Base-by-base conservation (phyloP, 2,113 vertebrate species). In the Lates calcarifer region DNA sequence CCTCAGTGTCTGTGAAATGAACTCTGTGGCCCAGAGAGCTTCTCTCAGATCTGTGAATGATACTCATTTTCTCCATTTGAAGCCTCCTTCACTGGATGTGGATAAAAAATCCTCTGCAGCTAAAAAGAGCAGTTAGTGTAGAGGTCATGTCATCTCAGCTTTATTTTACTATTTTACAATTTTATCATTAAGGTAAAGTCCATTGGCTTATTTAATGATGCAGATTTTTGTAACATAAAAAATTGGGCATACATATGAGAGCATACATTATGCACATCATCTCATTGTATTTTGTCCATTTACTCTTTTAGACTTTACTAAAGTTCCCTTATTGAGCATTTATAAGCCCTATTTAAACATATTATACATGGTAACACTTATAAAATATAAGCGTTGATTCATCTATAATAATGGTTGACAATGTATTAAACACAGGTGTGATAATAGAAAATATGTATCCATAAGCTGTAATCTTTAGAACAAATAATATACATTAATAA, bases 21-120 rank as follows among this genome's bases (percentile, higher is more conserved):
- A 86, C 71, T 81, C 58, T 12, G 17, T 49, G 20, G 29, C 71
- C 71, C 10, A 13, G 13, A 78, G 6, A 65, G 29, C 20, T 51
- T 22, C 45, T 73, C 22, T 26, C 33, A 28, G 0, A 45, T 62
- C 13, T 13, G 3, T 35, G 6, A 55, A 41, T 57, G 17, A 64
- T 69, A 17, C 24, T 33, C 17, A 60, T 29, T 26, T 61, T 55
- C 9, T 28, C 28, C 13, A 60, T 20, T 4, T 61, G 9, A 29
- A 13, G 39, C 24, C 15, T 22, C 18, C 18, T 18, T 49, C 24
- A 14, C 14, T 28, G 6, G 53, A 7, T 64, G 13, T 26, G 6
- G 12, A 18, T 22, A 22, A 67, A 53, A 39, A 35, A 22, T 47
- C 9, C 26, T 31, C 10, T 74, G 35, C 15, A 22, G 18, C 29